A percentile compares a stretch with the other conserved stretches of the same genome.
Conservation (phyloP, 2,888 invertebrate species). For the Cosmorhoe ocellata region DNA sequence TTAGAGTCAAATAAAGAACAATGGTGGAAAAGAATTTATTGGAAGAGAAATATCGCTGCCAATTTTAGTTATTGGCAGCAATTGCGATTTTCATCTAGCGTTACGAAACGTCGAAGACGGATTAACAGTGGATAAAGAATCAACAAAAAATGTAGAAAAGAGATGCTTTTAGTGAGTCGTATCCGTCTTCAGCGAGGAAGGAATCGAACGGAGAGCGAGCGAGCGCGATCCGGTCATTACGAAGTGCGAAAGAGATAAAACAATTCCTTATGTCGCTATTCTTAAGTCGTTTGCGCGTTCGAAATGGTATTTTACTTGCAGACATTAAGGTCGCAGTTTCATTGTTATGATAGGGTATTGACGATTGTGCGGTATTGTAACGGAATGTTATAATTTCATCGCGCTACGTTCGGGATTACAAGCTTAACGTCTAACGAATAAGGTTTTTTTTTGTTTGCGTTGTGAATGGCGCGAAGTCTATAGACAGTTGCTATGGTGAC, state of each 20-base stretch:
- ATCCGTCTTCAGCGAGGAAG: slow-evolving; percentile 72
- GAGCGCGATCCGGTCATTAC: slow-evolving; percentile 68
- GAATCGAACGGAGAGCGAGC: slow-evolving; percentile 65
- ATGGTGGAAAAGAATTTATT: slow-evolving; percentile 10
- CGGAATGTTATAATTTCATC: slow-evolving; percentile 80
- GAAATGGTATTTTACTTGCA: slow-evolving; percentile 71
- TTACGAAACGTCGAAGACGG: slow-evolving; percentile 74
- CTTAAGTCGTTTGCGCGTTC: slow-evolving; percentile 73
- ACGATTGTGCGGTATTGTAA: slow-evolving; percentile 70
- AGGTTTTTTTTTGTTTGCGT: slow-evolving; percentile 66
- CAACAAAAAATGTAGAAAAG: slow-evolving; percentile 75
- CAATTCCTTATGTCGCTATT: slow-evolving; percentile 81
- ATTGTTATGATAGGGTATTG: slow-evolving; percentile 73
- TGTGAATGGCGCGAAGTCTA: slow-evolving; percentile 47
- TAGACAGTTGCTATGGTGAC: slow-evolving; percentile 83
- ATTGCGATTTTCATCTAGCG: slow-evolving; percentile 62
- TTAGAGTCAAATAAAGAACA: slow-evolving; percentile 9
- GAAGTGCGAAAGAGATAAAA: slow-evolving; percentile 80
- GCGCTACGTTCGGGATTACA: slow-evolving; percentile 58
- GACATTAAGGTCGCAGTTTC: slow-evolving; percentile 78
- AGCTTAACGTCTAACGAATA: slow-evolving; percentile 56
- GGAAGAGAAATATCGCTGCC: slow-evolving; percentile 27
- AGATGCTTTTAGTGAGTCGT: slow-evolving; percentile 73
- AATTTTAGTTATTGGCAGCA: slow-evolving; percentile 28
- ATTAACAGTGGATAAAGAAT: slow-evolving; percentile 68